Percentiles rank a stretch among this genome's conserved stretches.
These are phyloP conservation scores for Dasypogon diadema DNA, from an alignment of 2,888 invertebrate genomes.

Conservation along the genomic window DNA sequence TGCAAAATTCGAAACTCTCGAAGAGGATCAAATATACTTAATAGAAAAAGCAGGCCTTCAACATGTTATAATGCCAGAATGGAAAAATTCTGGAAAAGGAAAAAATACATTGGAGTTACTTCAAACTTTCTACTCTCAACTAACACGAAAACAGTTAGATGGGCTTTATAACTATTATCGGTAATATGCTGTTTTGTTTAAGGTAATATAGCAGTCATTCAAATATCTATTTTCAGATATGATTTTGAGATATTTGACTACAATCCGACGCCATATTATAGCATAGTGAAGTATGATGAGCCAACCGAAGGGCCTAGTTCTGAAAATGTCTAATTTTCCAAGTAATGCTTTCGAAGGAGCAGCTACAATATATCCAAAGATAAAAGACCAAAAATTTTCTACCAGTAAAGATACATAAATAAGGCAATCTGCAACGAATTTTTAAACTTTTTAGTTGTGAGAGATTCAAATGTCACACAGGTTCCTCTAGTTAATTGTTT, in stretches of 20 bases:
- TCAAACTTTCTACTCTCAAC: constrained; percentile 80
- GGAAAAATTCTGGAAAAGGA: constrained; percentile 85
- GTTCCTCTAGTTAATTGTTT: constrained; percentile 28
- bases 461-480: background rate
- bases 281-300: constrained; percentile 69
- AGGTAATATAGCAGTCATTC: background rate
- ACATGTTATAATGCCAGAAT: constrained; percentile 83
- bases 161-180: constrained; percentile 84
- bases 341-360: background rate
- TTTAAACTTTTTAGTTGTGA: constrained; percentile 33
- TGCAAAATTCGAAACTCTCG: constrained; percentile 85
- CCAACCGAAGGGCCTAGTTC: constrained; percentile 20
- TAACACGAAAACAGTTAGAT: constrained; percentile 79
- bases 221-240: constrained; percentile 72
- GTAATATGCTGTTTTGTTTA: constrained; percentile 67
- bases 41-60: constrained; percentile 82
- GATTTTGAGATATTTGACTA: constrained; percentile 92
- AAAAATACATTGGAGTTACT: constrained; percentile 80
- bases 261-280: constrained; percentile 78
- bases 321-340: background rate
- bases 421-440: constrained; percentile 35
- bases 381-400: constrained; percentile 46
- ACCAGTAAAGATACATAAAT: constrained; percentile 32
- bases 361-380: constrained; percentile 44
- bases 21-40: constrained; percentile 85